These are phyloP conservation scores for Neodon shergylaensis DNA, from an alignment of 2,113 vertebrate genomes.

Conservation along the genomic window DNA sequence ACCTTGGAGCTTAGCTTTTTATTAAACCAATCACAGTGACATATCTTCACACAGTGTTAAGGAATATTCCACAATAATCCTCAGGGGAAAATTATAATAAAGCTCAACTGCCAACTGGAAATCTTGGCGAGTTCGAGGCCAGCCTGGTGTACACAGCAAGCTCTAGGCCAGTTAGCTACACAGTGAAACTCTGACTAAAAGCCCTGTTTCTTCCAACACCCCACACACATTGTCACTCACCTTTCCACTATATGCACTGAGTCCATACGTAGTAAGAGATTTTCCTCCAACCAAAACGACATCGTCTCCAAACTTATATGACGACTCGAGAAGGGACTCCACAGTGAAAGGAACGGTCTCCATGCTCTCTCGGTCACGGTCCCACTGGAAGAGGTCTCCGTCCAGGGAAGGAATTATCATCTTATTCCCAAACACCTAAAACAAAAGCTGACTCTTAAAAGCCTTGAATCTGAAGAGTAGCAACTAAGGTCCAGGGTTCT, in stretches of 20 bases:
- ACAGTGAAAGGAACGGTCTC: conserved; percentile 98
- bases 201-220: conserved; percentile 12
- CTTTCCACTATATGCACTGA: conserved; percentile 96
- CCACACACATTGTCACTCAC: conserved; percentile 80
- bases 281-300: conserved; percentile 97
- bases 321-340: conserved; percentile 97
- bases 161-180: neutral
- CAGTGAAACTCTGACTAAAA: neutral
- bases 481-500: neutral
- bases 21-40: neutral
- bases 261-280: conserved; percentile 95
- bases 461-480: neutral
- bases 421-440: conserved; percentile 97
- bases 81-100: neutral
- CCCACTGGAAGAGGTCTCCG: conserved; percentile 98
- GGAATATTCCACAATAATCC: neutral
- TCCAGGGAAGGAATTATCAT: conserved; percentile 99
- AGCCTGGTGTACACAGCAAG: neutral
- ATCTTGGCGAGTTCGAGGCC: neutral
- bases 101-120: neutral
- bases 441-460: conserved; percentile 44
- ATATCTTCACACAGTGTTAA: neutral
- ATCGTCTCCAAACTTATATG: conserved; percentile 96
- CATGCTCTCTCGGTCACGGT: conserved; percentile 96
- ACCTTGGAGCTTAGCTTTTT: neutral